Base-by-base conservation (phyloP, 35 echinoderm and acorn worm species). In the Ptychodera flava region DNA sequence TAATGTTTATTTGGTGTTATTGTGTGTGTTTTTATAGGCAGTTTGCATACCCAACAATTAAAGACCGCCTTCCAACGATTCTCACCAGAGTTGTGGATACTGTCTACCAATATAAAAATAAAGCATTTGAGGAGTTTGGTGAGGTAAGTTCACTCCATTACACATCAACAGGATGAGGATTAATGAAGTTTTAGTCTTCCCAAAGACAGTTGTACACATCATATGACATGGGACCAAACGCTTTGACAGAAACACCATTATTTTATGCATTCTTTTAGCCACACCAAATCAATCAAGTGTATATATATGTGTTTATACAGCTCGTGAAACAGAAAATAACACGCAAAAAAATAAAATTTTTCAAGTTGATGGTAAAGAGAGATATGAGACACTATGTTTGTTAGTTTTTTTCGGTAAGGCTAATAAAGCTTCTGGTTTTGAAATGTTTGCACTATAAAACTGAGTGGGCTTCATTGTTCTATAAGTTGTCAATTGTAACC, bases 1-100 rank as follows among this genome's bases (percentile, higher is more conserved):
- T n/a, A n/a, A n/a, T n/a, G n/a, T n/a, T n/a, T n/a, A n/a, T n/a
- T n/a, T n/a, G n/a, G n/a, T n/a, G n/a, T n/a, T n/a, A n/a, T n/a
- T n/a, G n/a, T n/a, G n/a, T n/a, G n/a, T n/a, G n/a, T n/a, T 79
- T 93, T 84, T 81, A 2, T 88, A 97, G 95, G 78, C 87, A 85
- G 1, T 97, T 97, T 94, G 95, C 95, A 22, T 97, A 91, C 85
- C 64, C 35, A 35, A 94, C 95, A 30, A 80, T 97, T 1, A 91
- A 84, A n/a, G 90, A 94, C 31, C 92, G 95, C 16, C 38, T 97
- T 31, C 95, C 95, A 80, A 37, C 89, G 1, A 97, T 97, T 85
- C 79, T 94, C 16, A 97, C 95, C 0, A 91, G 90, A 81, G 95
- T 97, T 34, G 86, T 97, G 36, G 88, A 97, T 85, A 94, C 95